A percentile compares a stretch with the other conserved stretches of the same genome.
These are phyloP conservation scores for Urosaurus nigricauda DNA, from an alignment of 2,797 vertebrate species.

Conservation along the genomic window DNA sequence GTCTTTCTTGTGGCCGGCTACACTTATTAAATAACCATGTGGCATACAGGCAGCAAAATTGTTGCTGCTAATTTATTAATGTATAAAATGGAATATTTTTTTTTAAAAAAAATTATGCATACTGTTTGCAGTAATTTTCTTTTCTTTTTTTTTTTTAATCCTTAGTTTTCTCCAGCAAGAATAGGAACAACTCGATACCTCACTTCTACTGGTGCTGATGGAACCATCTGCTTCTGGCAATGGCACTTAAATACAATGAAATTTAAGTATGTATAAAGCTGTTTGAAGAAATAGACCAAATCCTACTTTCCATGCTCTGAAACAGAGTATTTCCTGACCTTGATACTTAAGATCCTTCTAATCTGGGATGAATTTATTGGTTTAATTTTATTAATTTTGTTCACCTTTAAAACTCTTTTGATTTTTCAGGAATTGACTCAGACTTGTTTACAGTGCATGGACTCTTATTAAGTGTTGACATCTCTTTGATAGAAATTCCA, in stretches of 20 bases:
- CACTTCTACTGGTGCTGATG: constrained; percentile 96
- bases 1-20: no score
- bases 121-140: background rate
- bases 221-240: constrained; percentile 99
- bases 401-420: background rate
- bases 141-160: constrained; percentile 39
- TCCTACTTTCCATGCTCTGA: background rate
- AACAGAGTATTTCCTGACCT: background rate
- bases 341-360: background rate
- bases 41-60: background rate
- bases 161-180: constrained; percentile 93
- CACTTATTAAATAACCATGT: background rate
- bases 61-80: background rate
- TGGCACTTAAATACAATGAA: constrained; percentile 94
- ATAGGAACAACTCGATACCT: constrained; percentile 92
- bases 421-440: background rate
- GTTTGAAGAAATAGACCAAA: no score
- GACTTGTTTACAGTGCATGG: background rate
- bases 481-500: background rate
- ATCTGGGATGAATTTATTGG: background rate
- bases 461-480: background rate
- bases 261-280: constrained; percentile 88
- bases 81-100: background rate
- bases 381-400: background rate
- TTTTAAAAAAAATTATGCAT: background rate